A percentile compares a stretch with the other conserved stretches of the same genome.
Conservation (phyloP, 2,113 vertebrate species). For the Pelodiscus sinensis region DNA sequence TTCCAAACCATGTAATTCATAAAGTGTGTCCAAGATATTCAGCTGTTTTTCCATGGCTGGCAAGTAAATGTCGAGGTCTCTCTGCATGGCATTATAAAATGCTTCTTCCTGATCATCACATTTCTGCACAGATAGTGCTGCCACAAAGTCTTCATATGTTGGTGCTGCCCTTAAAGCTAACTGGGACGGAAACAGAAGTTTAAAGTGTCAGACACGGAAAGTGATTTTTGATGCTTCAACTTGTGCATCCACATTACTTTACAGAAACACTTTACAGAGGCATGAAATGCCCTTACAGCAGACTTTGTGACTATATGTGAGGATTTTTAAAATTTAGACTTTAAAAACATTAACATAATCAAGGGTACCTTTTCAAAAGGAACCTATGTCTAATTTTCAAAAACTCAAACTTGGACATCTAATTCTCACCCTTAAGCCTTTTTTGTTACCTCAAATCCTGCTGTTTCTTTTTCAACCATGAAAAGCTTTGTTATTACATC, state of each 20-base stretch:
- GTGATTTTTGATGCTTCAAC: neutral
- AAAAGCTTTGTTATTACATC: neutral
- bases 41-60: slow-evolving; percentile 96
- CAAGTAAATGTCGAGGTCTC: slow-evolving; percentile 92
- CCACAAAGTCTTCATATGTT: slow-evolving; percentile 89
- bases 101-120: slow-evolving; percentile 87
- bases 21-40: slow-evolving; percentile 90
- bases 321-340: neutral
- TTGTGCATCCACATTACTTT: neutral
- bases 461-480: neutral
- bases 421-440: neutral
- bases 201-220: neutral
- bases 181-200: slow-evolving; percentile 76
- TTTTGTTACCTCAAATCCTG: neutral
- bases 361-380: neutral
- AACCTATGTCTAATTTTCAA: neutral
- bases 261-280: neutral
- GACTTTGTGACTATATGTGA: neutral
- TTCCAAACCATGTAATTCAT: slow-evolving; percentile 93
- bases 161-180: slow-evolving; percentile 94
- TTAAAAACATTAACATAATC: neutral
- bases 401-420: neutral
- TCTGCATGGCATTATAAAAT: slow-evolving; percentile 87
- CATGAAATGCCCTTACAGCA: neutral
- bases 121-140: slow-evolving; percentile 87